phyloP scores from a whole-genome alignment of 2,113 vertebrate genomes.

The Hirundichthys speculiger region DNA sequence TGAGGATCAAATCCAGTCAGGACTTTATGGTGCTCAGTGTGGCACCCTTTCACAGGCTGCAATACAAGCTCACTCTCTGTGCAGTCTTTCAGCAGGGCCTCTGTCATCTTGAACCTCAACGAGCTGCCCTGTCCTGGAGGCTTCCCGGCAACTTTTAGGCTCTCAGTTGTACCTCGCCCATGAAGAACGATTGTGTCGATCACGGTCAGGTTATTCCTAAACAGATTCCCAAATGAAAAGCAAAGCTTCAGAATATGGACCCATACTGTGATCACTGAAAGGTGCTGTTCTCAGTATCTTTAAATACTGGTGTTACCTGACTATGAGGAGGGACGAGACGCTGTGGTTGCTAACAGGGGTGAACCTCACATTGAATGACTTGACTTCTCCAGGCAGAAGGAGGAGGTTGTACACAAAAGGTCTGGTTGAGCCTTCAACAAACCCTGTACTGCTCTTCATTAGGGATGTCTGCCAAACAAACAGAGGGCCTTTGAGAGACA shows the following conservation, averaged over 20 bases:
- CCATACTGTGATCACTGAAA: not conserved
- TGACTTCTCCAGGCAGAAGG: slow-evolving; percentile 91
- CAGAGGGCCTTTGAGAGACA: slow-evolving; percentile 42
- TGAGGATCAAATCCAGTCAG: too few relatives aligned
- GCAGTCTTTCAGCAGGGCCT: slow-evolving; percentile 94
- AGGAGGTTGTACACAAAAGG: slow-evolving; percentile 89
- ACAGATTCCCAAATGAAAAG: slow-evolving; percentile 13
- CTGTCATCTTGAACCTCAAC: slow-evolving; percentile 97
- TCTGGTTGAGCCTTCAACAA: slow-evolving; percentile 83
- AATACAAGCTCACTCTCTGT: slow-evolving; percentile 88
- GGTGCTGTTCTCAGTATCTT: not conserved
- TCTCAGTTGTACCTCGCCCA: slow-evolving; percentile 93
- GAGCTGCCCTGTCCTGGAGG: slow-evolving; percentile 89
- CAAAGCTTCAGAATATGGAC: not conserved
- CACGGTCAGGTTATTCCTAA: slow-evolving; percentile 96
- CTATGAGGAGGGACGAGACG: slow-evolving; percentile 90
- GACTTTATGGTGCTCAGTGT: too few relatives aligned
- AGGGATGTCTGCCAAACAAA: slow-evolving; percentile 82
- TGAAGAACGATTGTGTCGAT: slow-evolving; percentile 91
- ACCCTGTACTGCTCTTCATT: slow-evolving; percentile 83
- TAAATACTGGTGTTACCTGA: slow-evolving; percentile 82
- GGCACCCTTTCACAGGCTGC: not conserved
- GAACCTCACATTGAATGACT: slow-evolving; percentile 90
- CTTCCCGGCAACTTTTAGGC: slow-evolving; percentile 90
- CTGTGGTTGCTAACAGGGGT: slow-evolving; percentile 91